Base-by-base conservation (phyloP, 1,140 invertebrate species). In the Galleria mellonella region DNA sequence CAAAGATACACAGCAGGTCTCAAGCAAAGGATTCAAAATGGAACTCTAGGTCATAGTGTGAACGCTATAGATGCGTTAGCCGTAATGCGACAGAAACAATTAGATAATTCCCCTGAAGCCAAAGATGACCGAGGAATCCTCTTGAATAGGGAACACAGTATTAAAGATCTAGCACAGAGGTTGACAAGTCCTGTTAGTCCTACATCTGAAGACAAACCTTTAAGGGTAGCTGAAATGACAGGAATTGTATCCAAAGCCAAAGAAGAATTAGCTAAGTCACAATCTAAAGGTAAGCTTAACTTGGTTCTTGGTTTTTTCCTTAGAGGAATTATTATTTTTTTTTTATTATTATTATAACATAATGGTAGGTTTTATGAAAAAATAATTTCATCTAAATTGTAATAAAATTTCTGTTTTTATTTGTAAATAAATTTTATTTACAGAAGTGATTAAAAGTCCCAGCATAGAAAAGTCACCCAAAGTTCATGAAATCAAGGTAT, bases 201-300 rank as follows among this genome's bases (percentile, higher is more conserved):
- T 12, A 89, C 62, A 81, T 89, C 76, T 72, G 79, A 86, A 45
- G 73, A 82, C 23, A 78, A 83, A 53, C 75, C 83, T 68, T 14
- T 87, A 78, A 47, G 89, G 86, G 91, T 94, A 45, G 93, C 94
- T 9, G 94, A 96, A 60, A 93, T 96, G 89, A 93, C 92, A 49
- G 96, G 96, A 23, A 88, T 98, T 45, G 96, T 98, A 61, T 95
- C 92, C 41, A 96, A 97, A 86, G 96, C 96, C 41, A 98, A 97
- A 88, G 95, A 98, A 86, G 96, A 95, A 67, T 89, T 92, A 62
- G 92, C 92, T 9, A 95, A 94, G 82, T 94, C 93, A 35, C 94
- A 86, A 91, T 93, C 58, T 90, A 94, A 85, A 66, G 81, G 81
- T 84, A 63, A 44, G 9, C 8, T 23, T 40, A 27, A 36, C n/a